Conservation (phyloP, 1,140 invertebrate genomes). For the Chironomus tepperi region DNA sequence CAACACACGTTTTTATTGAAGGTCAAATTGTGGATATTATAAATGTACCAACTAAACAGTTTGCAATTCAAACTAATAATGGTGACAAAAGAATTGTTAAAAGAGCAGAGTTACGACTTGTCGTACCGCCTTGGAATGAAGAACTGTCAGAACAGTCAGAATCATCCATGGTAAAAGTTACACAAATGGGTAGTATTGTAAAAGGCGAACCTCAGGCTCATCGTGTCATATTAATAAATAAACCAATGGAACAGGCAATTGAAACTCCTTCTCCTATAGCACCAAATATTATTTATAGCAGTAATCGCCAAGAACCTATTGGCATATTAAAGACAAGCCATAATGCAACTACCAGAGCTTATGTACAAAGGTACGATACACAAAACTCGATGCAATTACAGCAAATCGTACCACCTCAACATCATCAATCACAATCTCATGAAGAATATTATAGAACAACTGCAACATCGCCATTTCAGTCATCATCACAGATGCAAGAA, state of each 20-base stretch:
- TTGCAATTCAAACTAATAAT: slow-evolving; percentile 61
- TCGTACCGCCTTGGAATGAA: slow-evolving; percentile 91
- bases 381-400: slow-evolving; percentile 29
- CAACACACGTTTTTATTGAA: slow-evolving; percentile 65
- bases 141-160: slow-evolving; percentile 63
- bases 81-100: slow-evolving; percentile 45
- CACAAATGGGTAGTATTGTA: slow-evolving; percentile 22
- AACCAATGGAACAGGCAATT: neutral
- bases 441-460: slow-evolving; percentile 40
- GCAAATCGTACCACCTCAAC: slow-evolving; percentile 31
- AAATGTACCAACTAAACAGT: slow-evolving; percentile 58
- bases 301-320: neutral
- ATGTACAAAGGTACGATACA: slow-evolving; percentile 25
- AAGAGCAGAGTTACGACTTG: slow-evolving; percentile 77
- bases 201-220: slow-evolving; percentile 25
- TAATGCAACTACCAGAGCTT: neutral
- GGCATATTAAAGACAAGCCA: neutral
- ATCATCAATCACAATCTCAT: slow-evolving; percentile 31
- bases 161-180: neutral
- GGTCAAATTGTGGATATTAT: slow-evolving; percentile 68
- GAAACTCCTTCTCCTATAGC: neutral
- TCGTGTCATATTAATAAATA: slow-evolving; percentile 22
- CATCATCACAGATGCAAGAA: slow-evolving; percentile 3
- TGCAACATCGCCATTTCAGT: slow-evolving; percentile 38
- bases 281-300: slow-evolving; percentile 27